Evolutionary conservation across 2,113 vertebrate genomes (phyloP).

Genomic region (Orcinus orca): DNA sequence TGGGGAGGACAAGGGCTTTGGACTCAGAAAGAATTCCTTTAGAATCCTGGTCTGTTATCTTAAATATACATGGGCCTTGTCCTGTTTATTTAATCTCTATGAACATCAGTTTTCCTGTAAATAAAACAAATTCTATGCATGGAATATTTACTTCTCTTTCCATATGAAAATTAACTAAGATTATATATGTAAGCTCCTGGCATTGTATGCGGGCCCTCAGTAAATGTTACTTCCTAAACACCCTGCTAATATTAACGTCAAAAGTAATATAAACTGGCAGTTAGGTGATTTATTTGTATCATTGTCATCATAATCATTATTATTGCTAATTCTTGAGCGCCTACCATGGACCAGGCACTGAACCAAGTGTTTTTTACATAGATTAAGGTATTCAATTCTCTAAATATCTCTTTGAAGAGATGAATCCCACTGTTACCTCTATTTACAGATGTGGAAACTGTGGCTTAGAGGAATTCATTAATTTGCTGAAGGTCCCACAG

Average conservation of each 20-base stretch:
- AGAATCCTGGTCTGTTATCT: background rate
- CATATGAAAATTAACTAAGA: background rate
- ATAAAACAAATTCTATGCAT: background rate
- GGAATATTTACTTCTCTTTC: background rate
- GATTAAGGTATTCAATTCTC: background rate
- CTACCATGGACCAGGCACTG: background rate
- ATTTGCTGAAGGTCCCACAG: background rate
- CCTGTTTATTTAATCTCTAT: background rate
- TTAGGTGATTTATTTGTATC: background rate
- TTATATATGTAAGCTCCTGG: background rate
- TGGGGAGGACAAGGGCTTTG: background rate
- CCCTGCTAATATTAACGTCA: slow-evolving; percentile 69
- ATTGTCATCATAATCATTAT: background rate
- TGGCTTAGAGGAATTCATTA: background rate
- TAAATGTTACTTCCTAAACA: background rate
- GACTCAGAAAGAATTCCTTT: background rate
- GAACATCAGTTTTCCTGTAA: background rate
- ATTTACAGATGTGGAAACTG: background rate
- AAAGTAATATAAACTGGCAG: slow-evolving; percentile 62
- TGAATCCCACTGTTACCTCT: background rate
- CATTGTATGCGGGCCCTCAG: background rate
- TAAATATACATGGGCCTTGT: background rate
- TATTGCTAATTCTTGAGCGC: background rate
- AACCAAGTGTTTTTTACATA: background rate
- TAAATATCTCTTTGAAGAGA: background rate